These are phyloP conservation scores for Erebia epiphron DNA, from an alignment of 2,888 invertebrate species.

Conservation along the genomic window DNA sequence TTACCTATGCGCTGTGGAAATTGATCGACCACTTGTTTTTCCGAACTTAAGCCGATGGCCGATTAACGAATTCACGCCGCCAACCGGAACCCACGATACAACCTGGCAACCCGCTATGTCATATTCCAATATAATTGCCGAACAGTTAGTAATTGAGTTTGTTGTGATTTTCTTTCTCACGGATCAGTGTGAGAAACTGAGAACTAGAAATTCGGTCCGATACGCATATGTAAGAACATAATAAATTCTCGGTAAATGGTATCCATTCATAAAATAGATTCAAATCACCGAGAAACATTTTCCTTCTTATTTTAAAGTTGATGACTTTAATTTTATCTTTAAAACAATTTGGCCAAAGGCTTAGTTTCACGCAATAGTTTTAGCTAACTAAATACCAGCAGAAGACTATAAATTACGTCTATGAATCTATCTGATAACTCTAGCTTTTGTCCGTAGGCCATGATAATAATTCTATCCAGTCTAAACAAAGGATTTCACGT, in stretches of 20 bases:
- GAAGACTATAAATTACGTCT: not conserved
- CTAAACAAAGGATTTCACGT: not conserved
- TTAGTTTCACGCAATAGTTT: not conserved
- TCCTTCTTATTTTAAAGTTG: not conserved
- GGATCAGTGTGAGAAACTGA: slow-evolving; percentile 78
- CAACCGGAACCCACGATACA: slow-evolving; percentile 70
- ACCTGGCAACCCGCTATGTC: slow-evolving; percentile 72
- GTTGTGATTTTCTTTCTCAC: slow-evolving; percentile 72
- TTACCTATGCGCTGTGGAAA: slow-evolving; percentile 73
- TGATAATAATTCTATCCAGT: not conserved
- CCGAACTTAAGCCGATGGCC: slow-evolving; percentile 69
- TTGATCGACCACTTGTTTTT: slow-evolving; percentile 67
- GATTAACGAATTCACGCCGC: slow-evolving; percentile 70
- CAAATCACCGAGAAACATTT: not conserved
- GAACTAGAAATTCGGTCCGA: slow-evolving; percentile 67
- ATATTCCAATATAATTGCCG: slow-evolving; percentile 73
- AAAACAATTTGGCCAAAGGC: not conserved
- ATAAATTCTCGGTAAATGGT: slow-evolving; percentile 32
- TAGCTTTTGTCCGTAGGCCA: too few species aligned
- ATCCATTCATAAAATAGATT: slow-evolving; percentile 32
- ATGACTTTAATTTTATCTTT: not conserved
- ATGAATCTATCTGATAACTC: not conserved
- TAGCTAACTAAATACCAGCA: not conserved
- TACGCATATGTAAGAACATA: slow-evolving; percentile 59
- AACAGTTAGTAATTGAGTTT: slow-evolving; percentile 72